Conservation (phyloP, 2,888 invertebrate species). For the Caradrina kadenii region DNA sequence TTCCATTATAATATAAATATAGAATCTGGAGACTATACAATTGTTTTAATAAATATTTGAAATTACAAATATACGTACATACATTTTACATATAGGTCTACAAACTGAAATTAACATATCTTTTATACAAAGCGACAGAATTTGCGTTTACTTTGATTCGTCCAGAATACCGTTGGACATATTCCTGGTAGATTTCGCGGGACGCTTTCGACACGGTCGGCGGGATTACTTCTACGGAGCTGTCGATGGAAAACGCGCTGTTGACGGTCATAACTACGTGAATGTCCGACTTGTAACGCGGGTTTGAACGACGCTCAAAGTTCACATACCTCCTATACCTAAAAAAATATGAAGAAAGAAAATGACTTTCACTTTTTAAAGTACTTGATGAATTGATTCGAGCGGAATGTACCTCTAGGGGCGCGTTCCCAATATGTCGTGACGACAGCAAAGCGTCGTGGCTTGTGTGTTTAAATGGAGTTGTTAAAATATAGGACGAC, state of each 20-base stretch:
- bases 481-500: too few relatives aligned
- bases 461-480: too few relatives aligned
- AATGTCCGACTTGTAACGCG: conserved; percentile 84
- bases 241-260: conserved; percentile 92
- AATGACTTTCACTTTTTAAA: too few relatives aligned
- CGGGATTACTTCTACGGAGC: conserved; percentile 91
- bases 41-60: conserved; percentile 4
- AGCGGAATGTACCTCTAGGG: too few relatives aligned
- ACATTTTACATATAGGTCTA: conserved; percentile 38
- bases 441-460: too few relatives aligned
- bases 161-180: conserved; percentile 91
- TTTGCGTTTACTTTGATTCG: conserved; percentile 77
- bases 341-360: conserved; percentile 30
- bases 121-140: conserved; percentile 76
- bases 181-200: conserved; percentile 93
- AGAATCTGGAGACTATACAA: not conserved
- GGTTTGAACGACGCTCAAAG: conserved; percentile 92
- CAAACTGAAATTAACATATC: conserved; percentile 80
- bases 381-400: too few relatives aligned
- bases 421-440: too few relatives aligned
- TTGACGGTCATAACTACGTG: conserved; percentile 91
- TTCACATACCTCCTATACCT: conserved; percentile 92
- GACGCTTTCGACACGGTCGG: conserved; percentile 92
- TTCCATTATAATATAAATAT: too few relatives aligned
- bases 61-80: not conserved